These are phyloP conservation scores for Papio anubis DNA, from an alignment of 2,113 vertebrate species.

Conservation along the genomic window DNA sequence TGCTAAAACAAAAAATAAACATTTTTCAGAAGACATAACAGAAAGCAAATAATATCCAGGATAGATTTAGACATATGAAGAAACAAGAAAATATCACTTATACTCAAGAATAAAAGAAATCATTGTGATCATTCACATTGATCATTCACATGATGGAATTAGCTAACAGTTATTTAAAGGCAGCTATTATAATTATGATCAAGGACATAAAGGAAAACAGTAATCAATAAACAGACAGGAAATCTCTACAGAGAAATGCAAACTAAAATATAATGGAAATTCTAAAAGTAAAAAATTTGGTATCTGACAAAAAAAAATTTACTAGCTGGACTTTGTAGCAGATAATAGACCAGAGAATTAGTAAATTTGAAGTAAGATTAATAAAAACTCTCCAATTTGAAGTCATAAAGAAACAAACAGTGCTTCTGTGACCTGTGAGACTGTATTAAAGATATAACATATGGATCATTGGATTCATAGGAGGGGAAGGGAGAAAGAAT, in stretches of 20 bases:
- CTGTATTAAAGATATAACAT: neutral
- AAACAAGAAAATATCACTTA: neutral
- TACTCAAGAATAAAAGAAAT: neutral
- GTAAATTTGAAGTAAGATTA: neutral
- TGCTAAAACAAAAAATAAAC: conserved; percentile 40
- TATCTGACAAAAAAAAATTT: neutral
- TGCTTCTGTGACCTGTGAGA: neutral
- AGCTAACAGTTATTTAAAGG: neutral
- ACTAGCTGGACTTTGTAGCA: neutral
- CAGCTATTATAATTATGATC: neutral
- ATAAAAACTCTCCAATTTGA: neutral
- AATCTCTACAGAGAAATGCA: neutral
- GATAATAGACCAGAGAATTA: neutral
- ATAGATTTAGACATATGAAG: neutral
- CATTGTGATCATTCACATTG: no score
- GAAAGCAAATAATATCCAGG: neutral
- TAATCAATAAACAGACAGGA: neutral
- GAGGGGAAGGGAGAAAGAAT: neutral
- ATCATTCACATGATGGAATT: neutral
- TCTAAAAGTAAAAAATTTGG: conserved; percentile 4
- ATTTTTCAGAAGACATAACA: conserved; percentile 1
- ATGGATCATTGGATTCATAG: neutral
- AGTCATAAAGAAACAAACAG: neutral
- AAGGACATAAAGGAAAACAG: conserved; percentile 24
- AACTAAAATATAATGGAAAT: neutral